These are phyloP conservation scores for Callimorpha dominula DNA, from an alignment of 2,888 invertebrate species.

Conservation along the genomic window DNA sequence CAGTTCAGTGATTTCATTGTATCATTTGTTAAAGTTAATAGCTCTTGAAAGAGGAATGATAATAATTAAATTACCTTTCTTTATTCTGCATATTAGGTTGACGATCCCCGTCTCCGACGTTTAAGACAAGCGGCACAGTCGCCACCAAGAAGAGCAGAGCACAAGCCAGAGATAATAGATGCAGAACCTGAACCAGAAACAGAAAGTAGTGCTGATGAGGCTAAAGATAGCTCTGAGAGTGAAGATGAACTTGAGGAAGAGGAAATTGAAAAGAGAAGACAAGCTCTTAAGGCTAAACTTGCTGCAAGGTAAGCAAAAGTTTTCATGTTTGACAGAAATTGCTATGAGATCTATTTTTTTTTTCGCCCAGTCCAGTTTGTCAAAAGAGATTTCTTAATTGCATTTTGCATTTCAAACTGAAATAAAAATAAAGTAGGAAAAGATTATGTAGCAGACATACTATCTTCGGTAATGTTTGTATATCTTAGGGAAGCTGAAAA, in stretches of 20 bases:
- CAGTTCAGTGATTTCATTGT: not conserved
- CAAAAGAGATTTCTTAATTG: not conserved
- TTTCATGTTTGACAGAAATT: not conserved
- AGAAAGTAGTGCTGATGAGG: conserved; percentile 79
- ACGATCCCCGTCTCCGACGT: conserved; percentile 94
- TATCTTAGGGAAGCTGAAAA: conserved; percentile 88
- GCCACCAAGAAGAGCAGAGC: conserved; percentile 87
- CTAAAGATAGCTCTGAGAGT: conserved; percentile 87
- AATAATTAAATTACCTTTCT: not conserved
- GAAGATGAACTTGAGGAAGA: conserved; percentile 95
- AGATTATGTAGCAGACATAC: not conserved
- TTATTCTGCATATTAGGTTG: conserved; percentile 75
- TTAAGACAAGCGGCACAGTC: conserved; percentile 88
- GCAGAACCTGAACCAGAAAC: conserved; percentile 78
- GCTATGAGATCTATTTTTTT: not conserved
- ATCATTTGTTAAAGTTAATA: not conserved
- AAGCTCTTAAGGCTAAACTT: conserved; percentile 81
- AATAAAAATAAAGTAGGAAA: not conserved
- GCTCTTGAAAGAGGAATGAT: not conserved
- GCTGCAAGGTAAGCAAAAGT: conserved; percentile 69
- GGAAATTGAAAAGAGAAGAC: conserved; percentile 94
- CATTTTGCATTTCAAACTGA: not conserved
- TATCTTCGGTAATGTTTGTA: not conserved
- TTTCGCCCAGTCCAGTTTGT: too few species aligned
- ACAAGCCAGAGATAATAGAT: conserved; percentile 82